phyloP scores from a whole-genome alignment of 1,140 invertebrate species.

The Bombus polaris region DNA sequence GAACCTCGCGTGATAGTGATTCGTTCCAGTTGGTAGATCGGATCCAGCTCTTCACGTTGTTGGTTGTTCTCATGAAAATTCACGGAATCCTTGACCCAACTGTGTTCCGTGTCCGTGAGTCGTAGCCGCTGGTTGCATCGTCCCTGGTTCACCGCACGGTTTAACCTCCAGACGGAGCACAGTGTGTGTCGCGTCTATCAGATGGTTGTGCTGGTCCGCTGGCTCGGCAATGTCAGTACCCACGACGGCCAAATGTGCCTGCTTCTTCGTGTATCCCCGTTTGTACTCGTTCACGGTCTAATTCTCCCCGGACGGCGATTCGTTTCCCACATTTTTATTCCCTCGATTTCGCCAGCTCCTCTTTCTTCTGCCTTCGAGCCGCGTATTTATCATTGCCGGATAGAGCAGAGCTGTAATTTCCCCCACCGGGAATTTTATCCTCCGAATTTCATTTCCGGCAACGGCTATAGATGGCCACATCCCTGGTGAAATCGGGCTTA shows the following conservation, averaged over 20 bases:
- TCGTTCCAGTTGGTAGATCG: background rate
- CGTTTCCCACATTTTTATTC: slow-evolving; percentile 55
- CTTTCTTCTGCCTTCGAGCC: background rate
- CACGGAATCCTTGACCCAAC: slow-evolving; percentile 65
- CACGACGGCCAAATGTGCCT: slow-evolving; percentile 49
- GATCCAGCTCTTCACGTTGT: slow-evolving; percentile 16
- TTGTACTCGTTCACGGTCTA: slow-evolving; percentile 63
- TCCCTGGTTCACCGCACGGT: slow-evolving; percentile 62
- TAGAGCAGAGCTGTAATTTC: slow-evolving; percentile 21
- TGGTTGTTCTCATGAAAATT: slow-evolving; percentile 63
- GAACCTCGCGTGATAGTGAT: no score
- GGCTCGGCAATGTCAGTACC: slow-evolving; percentile 53
- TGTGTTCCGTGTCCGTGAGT: slow-evolving; percentile 36
- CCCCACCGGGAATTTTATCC: slow-evolving; percentile 4
- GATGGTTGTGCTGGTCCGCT: slow-evolving; percentile 61
- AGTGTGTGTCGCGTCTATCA: slow-evolving; percentile 62
- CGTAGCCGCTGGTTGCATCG: slow-evolving; percentile 49
- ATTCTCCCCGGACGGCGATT: slow-evolving; percentile 55
- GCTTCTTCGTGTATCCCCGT: slow-evolving; percentile 47
- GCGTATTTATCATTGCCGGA: slow-evolving; percentile 24
- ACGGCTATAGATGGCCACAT: background rate
- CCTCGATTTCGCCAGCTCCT: slow-evolving; percentile 23
- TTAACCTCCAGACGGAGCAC: slow-evolving; percentile 66
- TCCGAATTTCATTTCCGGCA: slow-evolving; percentile 33
- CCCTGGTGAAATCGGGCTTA: background rate